Evolutionary conservation across 2,888 invertebrate species (phyloP).

Genomic region (Chymomyza procnemis): DNA sequence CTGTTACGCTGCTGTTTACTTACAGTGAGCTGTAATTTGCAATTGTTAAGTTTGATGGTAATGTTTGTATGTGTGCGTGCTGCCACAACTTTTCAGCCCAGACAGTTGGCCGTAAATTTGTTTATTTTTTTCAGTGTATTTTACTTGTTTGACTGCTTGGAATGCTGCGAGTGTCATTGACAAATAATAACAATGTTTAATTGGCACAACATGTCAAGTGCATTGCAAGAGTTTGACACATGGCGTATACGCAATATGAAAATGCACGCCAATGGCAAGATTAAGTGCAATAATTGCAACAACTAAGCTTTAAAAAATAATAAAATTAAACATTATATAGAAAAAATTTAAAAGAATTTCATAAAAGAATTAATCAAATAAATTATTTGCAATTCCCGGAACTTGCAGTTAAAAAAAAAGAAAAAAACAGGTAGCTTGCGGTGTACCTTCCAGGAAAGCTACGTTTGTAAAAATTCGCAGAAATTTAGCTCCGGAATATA

Average conservation of each 20-base stretch:
- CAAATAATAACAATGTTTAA: constrained; percentile 53
- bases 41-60: too few species aligned
- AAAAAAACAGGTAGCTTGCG: too few species aligned
- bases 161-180: constrained; percentile 45
- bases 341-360: too few species aligned
- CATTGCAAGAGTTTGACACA: background rate
- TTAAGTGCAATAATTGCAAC: too few species aligned
- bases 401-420: too few species aligned
- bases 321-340: background rate
- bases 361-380: too few species aligned
- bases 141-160: background rate
- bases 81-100: constrained; percentile 11
- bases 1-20: background rate
- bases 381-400: too few species aligned
- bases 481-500: too few species aligned
- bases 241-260: constrained; percentile 36
- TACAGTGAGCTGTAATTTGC: constrained; percentile 21
- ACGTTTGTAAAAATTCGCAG: too few species aligned
- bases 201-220: constrained; percentile 32
- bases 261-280: constrained; percentile 15
- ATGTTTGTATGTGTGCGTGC: background rate
- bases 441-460: too few species aligned
- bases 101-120: constrained; percentile 36
- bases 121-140: constrained; percentile 1
- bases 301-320: background rate